Percentiles rank a stretch among this genome's conserved stretches.
Conservation (phyloP, 2,888 invertebrate species). For the Busseola fusca region DNA sequence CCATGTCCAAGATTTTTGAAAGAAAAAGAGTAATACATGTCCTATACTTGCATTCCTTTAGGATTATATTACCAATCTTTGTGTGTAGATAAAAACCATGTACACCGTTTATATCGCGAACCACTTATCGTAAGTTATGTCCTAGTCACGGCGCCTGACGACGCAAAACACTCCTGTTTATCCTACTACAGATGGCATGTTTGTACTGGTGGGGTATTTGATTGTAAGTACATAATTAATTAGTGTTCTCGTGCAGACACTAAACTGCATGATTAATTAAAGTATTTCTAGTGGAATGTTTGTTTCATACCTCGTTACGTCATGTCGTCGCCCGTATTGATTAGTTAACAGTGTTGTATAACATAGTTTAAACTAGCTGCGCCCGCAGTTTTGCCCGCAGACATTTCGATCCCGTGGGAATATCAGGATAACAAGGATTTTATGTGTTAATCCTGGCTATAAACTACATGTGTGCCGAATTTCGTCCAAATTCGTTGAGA, state of each 20-base stretch:
- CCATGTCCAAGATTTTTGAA: no score
- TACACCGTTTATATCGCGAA: not conserved
- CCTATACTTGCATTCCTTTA: not conserved
- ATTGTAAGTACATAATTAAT: constrained; percentile 19
- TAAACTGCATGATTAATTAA: constrained; percentile 19
- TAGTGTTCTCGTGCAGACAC: constrained; percentile 26
- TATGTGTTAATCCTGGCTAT: no score
- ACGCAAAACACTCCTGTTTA: not conserved
- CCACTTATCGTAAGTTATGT: not conserved
- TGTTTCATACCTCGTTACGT: not conserved
- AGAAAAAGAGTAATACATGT: no score
- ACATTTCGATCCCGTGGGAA: no score
- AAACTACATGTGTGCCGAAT: no score
- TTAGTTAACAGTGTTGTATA: constrained; percentile 9
- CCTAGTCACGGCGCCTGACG: not conserved
- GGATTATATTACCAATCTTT: not conserved
- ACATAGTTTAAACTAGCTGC: not conserved
- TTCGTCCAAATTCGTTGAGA: no score
- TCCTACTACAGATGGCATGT: not conserved
- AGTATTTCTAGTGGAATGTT: constrained; percentile 22
- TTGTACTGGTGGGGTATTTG: not conserved
- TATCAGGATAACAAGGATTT: no score
- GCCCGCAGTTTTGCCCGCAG: no score
- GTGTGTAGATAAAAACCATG: not conserved
- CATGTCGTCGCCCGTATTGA: constrained; percentile 5